Conservation (phyloP, 2,797 vertebrate genomes). For the Leontocebus nigricollis region DNA sequence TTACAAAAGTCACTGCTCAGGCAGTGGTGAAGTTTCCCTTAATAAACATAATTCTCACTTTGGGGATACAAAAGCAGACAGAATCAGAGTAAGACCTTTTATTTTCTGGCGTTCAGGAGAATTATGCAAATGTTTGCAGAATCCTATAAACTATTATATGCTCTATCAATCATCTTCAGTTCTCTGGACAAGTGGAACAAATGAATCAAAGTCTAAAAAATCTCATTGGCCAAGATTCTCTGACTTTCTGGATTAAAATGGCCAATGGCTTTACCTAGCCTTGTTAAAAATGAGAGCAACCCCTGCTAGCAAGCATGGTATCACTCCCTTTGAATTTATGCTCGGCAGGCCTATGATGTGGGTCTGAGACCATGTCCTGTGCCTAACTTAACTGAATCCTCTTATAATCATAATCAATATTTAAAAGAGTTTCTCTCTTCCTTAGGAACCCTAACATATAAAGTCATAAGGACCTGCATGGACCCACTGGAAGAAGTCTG, state of each 20-base stretch:
- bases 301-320: not conserved
- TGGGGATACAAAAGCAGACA: not conserved
- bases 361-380: not conserved
- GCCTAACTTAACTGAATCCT: not conserved
- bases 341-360: not conserved
- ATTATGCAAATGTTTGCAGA: not conserved
- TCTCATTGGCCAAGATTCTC: not conserved
- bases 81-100: not conserved
- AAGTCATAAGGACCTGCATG: not conserved
- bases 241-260: not conserved
- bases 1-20: not conserved
- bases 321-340: not conserved
- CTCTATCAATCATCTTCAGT: not conserved
- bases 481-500: not conserved
- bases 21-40: not conserved
- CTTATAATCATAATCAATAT: not conserved
- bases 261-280: not conserved
- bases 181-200: not conserved
- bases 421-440: not conserved
- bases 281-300: not conserved
- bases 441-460: not conserved
- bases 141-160: not conserved
- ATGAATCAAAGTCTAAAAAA: not conserved
- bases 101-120: not conserved
- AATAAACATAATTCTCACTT: not conserved